Base-by-base conservation (phyloP, 2,888 invertebrate genomes). In the Smittia sp. region DNA sequence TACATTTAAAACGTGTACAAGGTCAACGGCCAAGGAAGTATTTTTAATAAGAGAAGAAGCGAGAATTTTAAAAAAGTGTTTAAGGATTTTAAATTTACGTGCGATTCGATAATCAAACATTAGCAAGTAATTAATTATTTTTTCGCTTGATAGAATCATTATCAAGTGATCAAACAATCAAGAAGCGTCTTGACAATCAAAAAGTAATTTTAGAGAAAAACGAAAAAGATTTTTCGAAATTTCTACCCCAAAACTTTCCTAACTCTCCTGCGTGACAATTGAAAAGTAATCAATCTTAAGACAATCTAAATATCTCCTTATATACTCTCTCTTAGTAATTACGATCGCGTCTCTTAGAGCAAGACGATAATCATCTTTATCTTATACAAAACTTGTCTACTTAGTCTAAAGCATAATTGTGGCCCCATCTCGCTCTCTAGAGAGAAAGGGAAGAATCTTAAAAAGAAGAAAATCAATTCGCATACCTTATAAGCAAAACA, bases 181-280 rank as follows among this genome's bases (percentile, higher is more conserved):
- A 72, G 72, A 72, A 72, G 72, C 72, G 62, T 72, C 72, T 72
- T 72, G 72, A 72, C 72, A 72, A 72, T 72, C 72, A 72, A 72
- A 72, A 58, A 18, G 54, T 41, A 65, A 22, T 27, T 20, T 70
- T 52, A 54, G 58, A 2, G 22, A 58, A 15, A 46, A 46, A n/a
- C 2, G 58, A 63, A 22, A 58, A 58, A 58, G 22, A 22, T 58
- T 58, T 58, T 20, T 58, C 58, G 22, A 20, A 58, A 58, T 18
- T 58, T 22, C n/a, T 22, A 46, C 2, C 2, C 6, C 6, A 58
- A 58, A 58, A 58, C 58, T 7, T 58, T 46, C 15, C n/a, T 13
- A 39, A 39, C 39, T 39, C 39, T 39, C 7, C n/a, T n/a, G n/a
- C 6, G 38, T 38, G 52, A 52, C 15, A 52, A 52, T 52, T 52